These are phyloP conservation scores for Euwallacea fornicatus DNA, from an alignment of 1,140 invertebrate species.

Conservation along the genomic window DNA sequence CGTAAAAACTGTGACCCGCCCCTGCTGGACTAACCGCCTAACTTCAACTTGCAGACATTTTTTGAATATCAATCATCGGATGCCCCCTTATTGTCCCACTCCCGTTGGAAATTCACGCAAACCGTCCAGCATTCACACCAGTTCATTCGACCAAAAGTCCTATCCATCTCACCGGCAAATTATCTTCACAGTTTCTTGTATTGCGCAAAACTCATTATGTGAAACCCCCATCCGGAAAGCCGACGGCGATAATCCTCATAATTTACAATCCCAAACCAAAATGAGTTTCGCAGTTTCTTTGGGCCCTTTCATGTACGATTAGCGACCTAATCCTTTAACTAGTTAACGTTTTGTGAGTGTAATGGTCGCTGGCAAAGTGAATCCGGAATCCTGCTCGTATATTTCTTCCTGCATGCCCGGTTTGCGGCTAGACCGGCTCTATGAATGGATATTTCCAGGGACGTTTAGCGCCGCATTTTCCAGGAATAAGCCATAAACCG, in stretches of 20 bases:
- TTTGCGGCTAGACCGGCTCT: conserved; percentile 42
- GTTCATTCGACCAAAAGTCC: too few relatives aligned
- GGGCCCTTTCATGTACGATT: conserved; percentile 38
- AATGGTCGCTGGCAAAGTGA: conserved; percentile 43
- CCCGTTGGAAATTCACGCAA: too few relatives aligned
- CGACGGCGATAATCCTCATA: conserved; percentile 4
- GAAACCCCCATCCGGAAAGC: not conserved
- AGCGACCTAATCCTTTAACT: conserved; percentile 41
- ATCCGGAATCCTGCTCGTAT: conserved; percentile 42
- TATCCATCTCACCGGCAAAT: too few relatives aligned
- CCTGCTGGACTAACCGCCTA: too few relatives aligned
- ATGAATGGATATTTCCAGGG: conserved; percentile 49
- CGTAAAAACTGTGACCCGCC: too few relatives aligned
- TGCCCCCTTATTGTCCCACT: too few relatives aligned
- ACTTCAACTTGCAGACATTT: too few relatives aligned
- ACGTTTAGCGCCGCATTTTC: conserved; percentile 47
- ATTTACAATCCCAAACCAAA: conserved; percentile 31
- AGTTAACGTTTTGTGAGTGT: conserved; percentile 40
- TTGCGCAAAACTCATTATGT: too few relatives aligned
- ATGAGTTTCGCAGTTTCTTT: conserved; percentile 38
- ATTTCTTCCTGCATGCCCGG: conserved; percentile 45
- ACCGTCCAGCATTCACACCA: too few relatives aligned
- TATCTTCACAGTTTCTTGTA: too few relatives aligned
- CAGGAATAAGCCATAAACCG: conserved; percentile 47
- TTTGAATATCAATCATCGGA: too few relatives aligned